phyloP scores from a whole-genome alignment of 2,888 invertebrate species.

The Vanessa cardui region DNA sequence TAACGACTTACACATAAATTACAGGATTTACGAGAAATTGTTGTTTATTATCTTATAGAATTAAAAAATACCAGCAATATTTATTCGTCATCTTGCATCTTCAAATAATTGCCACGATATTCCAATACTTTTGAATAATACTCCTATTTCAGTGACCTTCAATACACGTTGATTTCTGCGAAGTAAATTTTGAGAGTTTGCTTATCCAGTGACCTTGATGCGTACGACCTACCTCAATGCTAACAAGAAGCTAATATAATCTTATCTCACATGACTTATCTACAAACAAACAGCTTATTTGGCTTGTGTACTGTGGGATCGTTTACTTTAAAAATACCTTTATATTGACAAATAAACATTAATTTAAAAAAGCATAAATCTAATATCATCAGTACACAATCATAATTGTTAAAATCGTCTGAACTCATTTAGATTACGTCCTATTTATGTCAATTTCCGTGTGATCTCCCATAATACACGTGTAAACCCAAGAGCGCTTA shows the following conservation, averaged over 20 bases:
- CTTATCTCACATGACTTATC: conserved; percentile 38
- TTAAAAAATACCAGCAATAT: too few relatives aligned
- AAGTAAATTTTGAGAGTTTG: background rate
- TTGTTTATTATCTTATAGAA: too few relatives aligned
- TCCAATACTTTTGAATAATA: too few relatives aligned
- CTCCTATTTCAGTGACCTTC: background rate
- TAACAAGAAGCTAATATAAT: conserved; percentile 28
- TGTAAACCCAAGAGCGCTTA: conserved; percentile 5
- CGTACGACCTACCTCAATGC: conserved; percentile 40
- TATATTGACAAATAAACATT: background rate
- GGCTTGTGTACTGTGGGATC: background rate
- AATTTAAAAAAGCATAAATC: too few relatives aligned
- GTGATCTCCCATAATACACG: conserved; percentile 2
- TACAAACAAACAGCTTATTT: conserved; percentile 3
- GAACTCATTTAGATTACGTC: background rate
- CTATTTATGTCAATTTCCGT: conserved; percentile 8
- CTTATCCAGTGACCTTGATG: conserved; percentile 25
- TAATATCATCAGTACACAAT: background rate
- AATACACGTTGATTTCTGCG: conserved; percentile 4
- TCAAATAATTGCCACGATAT: too few relatives aligned
- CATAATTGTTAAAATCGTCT: background rate
- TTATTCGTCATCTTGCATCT: too few relatives aligned
- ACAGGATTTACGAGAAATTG: too few relatives aligned
- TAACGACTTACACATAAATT: too few relatives aligned
- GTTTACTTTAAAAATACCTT: background rate